Evolutionary conservation across 2,113 vertebrate genomes (phyloP).

Genomic region (Phalacrocorax pelagicus): DNA sequence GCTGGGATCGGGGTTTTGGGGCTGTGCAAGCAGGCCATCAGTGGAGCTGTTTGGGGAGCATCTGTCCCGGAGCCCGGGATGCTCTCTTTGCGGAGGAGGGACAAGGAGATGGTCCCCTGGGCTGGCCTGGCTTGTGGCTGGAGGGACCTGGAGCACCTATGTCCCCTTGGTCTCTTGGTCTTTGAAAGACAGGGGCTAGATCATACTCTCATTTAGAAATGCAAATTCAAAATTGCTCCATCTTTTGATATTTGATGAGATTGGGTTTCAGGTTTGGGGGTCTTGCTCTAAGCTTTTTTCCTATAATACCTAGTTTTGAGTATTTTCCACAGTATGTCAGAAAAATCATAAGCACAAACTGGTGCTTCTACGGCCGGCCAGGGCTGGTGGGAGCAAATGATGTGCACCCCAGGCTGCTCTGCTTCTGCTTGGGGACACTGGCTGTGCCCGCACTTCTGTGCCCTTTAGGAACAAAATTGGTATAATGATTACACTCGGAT

Average conservation of each 20-base stretch:
- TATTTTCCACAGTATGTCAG: neutral
- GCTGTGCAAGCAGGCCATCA: accelerated
- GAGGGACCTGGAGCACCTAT: too few relatives aligned
- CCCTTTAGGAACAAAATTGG: neutral
- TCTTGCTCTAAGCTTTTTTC: neutral
- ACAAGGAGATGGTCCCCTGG: neutral
- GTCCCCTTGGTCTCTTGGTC: neutral
- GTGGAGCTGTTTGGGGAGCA: neutral
- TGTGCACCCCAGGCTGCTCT: neutral
- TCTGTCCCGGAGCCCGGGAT: neutral
- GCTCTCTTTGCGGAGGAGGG: neutral
- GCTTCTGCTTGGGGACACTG: neutral
- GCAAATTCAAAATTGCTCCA: accelerated
- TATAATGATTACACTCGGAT: neutral
- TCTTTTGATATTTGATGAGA: neutral
- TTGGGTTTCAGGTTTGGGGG: neutral
- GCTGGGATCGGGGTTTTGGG: neutral
- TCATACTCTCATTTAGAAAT: neutral
- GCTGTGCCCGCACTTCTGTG: neutral
- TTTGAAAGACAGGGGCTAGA: accelerated
- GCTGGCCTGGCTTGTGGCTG: neutral
- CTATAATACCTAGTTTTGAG: neutral
- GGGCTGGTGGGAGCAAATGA: neutral
- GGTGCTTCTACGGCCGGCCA: neutral
- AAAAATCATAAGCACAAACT: neutral